Percentiles rank a stretch among this genome's conserved stretches.
These are phyloP conservation scores for Mactra quadrangularis DNA, from an alignment of 1,140 invertebrate genomes.

Conservation along the genomic window DNA sequence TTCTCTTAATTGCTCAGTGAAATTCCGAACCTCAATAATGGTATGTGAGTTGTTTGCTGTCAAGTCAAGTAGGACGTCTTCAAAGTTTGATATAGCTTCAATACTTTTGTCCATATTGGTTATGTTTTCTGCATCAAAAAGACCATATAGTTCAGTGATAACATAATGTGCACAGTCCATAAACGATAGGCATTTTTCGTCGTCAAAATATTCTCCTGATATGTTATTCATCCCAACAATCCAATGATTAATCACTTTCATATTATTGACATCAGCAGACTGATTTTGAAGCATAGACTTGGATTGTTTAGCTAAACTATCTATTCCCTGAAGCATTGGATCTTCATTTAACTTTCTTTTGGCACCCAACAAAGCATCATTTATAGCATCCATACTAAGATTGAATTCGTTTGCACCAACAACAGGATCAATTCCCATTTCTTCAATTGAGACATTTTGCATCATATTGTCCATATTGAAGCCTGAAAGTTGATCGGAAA, in stretches of 20 bases:
- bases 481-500: not conserved
- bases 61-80: conserved; percentile 15
- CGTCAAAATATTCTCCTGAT: conserved; percentile 8
- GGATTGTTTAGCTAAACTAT: not conserved
- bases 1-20: not conserved
- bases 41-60: conserved; percentile 19
- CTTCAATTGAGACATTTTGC: conserved; percentile 5
- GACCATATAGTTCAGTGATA: conserved; percentile 10
- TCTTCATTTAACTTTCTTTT: not conserved
- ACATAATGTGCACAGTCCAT: conserved; percentile 33
- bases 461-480: conserved; percentile 30
- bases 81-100: conserved; percentile 14
- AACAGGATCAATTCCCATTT: conserved; percentile 15
- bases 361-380: not conserved
- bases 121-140: conserved; percentile 27
- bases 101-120: conserved; percentile 6
- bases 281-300: not conserved
- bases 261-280: conserved; percentile 1
- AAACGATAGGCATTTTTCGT: conserved; percentile 17
- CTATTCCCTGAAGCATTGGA: conserved; percentile 1
- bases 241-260: conserved; percentile 39
- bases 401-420: conserved; percentile 30
- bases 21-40: not conserved
- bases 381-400: conserved; percentile 9
- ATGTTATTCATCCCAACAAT: conserved; percentile 26